Percentiles rank a stretch among this genome's conserved stretches.
Conservation (phyloP, 2,797 vertebrate genomes). For the Eidolon dupreanum region DNA sequence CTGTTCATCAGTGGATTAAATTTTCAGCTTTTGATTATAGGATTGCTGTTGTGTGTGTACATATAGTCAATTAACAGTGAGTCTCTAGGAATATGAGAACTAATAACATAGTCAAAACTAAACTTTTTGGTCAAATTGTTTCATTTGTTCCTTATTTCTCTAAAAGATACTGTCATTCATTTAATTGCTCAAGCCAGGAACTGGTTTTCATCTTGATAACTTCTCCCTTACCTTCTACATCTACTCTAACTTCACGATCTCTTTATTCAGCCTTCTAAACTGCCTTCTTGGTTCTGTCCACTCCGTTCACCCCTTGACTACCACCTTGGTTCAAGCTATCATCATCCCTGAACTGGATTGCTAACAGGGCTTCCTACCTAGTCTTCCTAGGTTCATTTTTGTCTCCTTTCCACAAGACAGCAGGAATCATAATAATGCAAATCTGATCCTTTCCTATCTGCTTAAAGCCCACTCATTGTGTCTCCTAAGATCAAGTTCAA, state of each 20-base stretch:
- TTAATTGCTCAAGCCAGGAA: background rate
- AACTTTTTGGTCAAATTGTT: background rate
- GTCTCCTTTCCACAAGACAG: background rate
- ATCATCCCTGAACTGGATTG: background rate
- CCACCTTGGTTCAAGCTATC: background rate
- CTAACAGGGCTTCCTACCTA: background rate
- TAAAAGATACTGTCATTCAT: background rate
- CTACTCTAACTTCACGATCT: background rate
- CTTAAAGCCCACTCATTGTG: background rate
- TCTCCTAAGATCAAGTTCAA: background rate
- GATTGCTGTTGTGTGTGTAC: background rate
- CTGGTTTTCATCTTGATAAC: background rate
- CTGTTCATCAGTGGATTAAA: constrained; percentile 55
- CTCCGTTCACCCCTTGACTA: background rate
- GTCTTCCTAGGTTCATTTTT: background rate
- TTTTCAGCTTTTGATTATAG: background rate
- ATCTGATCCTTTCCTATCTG: background rate
- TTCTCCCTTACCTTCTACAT: constrained; percentile 14
- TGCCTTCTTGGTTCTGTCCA: background rate
- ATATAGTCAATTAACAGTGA: background rate
- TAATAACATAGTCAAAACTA: background rate
- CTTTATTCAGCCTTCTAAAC: background rate
- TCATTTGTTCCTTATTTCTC: background rate
- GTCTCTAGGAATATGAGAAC: background rate
- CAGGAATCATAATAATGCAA: background rate